A percentile compares a stretch with the other conserved stretches of the same genome.
Conservation (phyloP, 2,888 invertebrate genomes). For the Dryomyza anilis region DNA sequence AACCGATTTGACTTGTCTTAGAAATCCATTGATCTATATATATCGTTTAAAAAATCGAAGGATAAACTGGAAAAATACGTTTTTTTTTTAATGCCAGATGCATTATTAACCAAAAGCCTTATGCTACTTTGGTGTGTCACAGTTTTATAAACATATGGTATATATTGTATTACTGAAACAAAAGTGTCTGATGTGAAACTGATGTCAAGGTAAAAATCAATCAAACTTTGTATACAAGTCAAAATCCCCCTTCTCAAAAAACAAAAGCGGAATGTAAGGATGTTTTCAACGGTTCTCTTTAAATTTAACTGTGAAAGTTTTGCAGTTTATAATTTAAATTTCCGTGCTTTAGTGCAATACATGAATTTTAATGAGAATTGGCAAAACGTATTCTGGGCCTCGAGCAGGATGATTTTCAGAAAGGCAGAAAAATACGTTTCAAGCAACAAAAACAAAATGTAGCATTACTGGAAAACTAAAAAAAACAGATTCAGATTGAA, state of each 20-base stretch:
- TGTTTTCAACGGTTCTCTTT: too few species aligned
- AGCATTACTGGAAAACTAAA: neutral
- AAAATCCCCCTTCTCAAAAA: neutral
- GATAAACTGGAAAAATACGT: too few species aligned
- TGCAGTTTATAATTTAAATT: too few species aligned
- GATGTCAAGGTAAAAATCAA: conserved; percentile 47
- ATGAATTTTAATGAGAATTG: neutral
- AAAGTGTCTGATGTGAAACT: conserved; percentile 13
- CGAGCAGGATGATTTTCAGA: neutral
- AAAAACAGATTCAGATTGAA: neutral
- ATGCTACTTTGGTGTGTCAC: too few species aligned
- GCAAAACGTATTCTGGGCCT: neutral
- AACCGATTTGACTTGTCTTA: too few species aligned
- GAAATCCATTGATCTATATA: too few species aligned
- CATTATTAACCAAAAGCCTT: too few species aligned
- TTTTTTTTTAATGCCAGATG: too few species aligned
- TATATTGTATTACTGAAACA: too few species aligned
- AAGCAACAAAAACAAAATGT: conserved; percentile 13
- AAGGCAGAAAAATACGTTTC: neutral
- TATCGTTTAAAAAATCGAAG: too few species aligned
- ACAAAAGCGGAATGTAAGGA: neutral
- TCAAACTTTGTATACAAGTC: conserved; percentile 35
- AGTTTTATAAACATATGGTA: too few species aligned
- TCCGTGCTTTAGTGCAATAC: neutral
- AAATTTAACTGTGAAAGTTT: too few species aligned